phyloP scores from a whole-genome alignment of 1,140 invertebrate species.

The Neelides sp. region DNA sequence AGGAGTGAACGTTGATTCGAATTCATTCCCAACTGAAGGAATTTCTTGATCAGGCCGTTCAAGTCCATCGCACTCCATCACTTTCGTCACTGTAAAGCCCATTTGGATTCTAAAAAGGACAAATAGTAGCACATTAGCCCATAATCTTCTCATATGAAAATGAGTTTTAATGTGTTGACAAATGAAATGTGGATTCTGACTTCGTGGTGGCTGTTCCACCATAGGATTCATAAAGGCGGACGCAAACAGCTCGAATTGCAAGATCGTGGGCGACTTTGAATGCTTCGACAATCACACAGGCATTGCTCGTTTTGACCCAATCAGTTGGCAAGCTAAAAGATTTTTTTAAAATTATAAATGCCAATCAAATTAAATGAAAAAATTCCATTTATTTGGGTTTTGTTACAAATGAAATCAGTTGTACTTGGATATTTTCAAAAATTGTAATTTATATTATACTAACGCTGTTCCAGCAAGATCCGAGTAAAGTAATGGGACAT shows the following conservation, averaged over 20 bases:
- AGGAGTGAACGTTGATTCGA: constrained; percentile 25
- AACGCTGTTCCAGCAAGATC: not conserved
- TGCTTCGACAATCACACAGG: constrained; percentile 36
- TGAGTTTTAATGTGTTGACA: not conserved
- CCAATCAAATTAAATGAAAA: not conserved
- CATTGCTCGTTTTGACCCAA: constrained; percentile 21
- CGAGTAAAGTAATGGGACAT: not conserved
- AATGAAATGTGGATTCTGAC: constrained; percentile 15
- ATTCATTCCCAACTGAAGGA: constrained; percentile 2
- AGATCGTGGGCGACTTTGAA: constrained; percentile 34
- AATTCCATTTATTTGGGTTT: not conserved
- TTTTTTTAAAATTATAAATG: not conserved
- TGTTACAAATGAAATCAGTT: not conserved
- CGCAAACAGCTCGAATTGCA: constrained; percentile 21
- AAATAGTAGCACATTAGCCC: not conserved
- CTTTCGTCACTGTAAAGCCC: constrained; percentile 31
- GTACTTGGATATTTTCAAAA: too few relatives aligned
- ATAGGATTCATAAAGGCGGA: constrained; percentile 37
- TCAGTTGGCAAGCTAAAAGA: constrained; percentile 1
- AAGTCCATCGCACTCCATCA: constrained; percentile 30
- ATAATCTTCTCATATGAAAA: not conserved
- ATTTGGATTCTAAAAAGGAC: constrained; percentile 23
- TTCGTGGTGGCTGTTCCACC: constrained; percentile 32
- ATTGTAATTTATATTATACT: not conserved
- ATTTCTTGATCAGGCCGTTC: constrained; percentile 22